A percentile compares a stretch with the other conserved stretches of the same genome.
Evolutionary conservation across 2,797 vertebrate species (phyloP).

Genomic region (Tauraco hartlaubi): DNA sequence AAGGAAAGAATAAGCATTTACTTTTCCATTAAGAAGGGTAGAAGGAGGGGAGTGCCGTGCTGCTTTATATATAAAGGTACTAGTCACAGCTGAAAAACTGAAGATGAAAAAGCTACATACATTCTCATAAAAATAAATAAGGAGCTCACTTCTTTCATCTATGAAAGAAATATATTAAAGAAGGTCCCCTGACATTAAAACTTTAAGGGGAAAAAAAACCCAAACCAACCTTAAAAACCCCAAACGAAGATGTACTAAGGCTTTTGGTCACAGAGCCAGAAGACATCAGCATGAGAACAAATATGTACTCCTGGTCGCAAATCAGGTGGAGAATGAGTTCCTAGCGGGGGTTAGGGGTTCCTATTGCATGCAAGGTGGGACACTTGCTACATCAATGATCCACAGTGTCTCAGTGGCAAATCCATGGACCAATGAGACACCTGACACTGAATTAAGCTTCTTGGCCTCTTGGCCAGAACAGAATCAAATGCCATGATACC

Average conservation of each 20-base stretch:
- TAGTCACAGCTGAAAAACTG: not conserved
- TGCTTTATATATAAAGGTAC: slow-evolving; percentile 39
- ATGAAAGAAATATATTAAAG: not conserved
- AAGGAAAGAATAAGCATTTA: slow-evolving; percentile 70
- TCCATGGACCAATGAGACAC: slow-evolving; percentile 6
- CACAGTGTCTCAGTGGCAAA: slow-evolving; percentile 12
- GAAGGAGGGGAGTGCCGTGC: not conserved
- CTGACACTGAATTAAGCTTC: slow-evolving; percentile 37
- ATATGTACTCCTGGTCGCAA: slow-evolving; percentile 38
- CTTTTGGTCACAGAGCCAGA: not conserved
- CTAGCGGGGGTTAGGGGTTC: not conserved
- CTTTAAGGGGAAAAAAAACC: not conserved
- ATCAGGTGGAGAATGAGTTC: slow-evolving; percentile 36
- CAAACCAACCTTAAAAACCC: not conserved
- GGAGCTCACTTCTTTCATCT: not conserved
- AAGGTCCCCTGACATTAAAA: not conserved
- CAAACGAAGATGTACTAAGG: not conserved
- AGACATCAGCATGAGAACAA: not conserved
- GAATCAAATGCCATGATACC: slow-evolving; percentile 62
- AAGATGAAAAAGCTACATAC: not conserved
- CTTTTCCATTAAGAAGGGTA: slow-evolving; percentile 66
- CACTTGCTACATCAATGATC: slow-evolving; percentile 27
- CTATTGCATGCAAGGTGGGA: not conserved
- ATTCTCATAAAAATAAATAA: slow-evolving; percentile 41
- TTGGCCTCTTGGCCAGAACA: slow-evolving; percentile 53